Evolutionary conservation across 2,113 vertebrate genomes (phyloP), one percentile per base, ranked within the genome.

Genomic region (Oncorhynchus keta): DNA sequence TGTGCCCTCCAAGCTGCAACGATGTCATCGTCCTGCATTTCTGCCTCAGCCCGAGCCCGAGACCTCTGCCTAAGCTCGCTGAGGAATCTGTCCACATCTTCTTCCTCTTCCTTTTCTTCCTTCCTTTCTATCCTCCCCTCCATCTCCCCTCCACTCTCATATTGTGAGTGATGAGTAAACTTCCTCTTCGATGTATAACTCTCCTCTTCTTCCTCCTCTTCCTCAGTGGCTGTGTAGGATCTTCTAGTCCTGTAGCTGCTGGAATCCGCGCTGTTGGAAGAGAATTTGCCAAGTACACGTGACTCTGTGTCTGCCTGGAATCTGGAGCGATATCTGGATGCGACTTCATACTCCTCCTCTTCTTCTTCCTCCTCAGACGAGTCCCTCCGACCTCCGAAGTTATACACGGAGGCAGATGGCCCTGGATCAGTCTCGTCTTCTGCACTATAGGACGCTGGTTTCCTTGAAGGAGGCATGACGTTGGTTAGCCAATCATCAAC

Each of bases 1-100:
- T 94, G 93, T 18, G 87, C 94, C 79, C 94, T 95, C 98, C 98
- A 99, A 1, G 97, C 95, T 1, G 87, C 84, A 0, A 98, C 95
- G 73, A 98, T 88, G 70, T 96, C 96, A 73, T 98, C 95, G 1
- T 96, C 95, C 4, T 94, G 93, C 59, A 92, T 90, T 78, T 97
- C 95, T 3, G 93, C 93, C 0, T 84, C 79, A 3, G 91, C 90
- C 16, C 90, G 84, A 3, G 90, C 90, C 71, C 87, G 80, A 32
- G 86, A 72, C 73, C 90, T 87, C 79, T 93, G 89, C 51, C 92
- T 88, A 51, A 91, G 91, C 65, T 91, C 91, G 22, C 87, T 86
- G 1, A 93, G 87, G 57, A 93, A 92, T 18, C 83, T 45, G 0
- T 84, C 70, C 0, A 94, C 81, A 2, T 97, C 94, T 9, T 95